Evolutionary conservation across 1,140 invertebrate genomes (phyloP), one percentile per base, ranked within the genome.

Genomic region (Sinella curviseta): DNA sequence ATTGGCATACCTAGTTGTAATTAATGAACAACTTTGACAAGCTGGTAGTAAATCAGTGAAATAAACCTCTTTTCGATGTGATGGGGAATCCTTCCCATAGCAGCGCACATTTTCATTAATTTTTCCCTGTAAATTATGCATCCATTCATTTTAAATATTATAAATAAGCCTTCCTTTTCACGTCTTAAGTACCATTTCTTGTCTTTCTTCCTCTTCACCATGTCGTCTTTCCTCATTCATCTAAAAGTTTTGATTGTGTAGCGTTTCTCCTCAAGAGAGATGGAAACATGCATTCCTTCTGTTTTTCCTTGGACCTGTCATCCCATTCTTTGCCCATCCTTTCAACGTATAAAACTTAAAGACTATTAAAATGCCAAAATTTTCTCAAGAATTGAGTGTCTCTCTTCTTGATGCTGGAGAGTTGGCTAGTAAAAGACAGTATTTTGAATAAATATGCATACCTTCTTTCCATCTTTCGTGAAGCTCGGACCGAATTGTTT

Each of bases 11-110:
- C n/a, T n/a, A n/a, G n/a, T 30, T 4, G 65, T 60, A 70, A 70
- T 70, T 70, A 70, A 70, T 70, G 65, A 70, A 33, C 26, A 33
- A 70, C 30, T 70, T 70, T 70, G 65, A 70, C 65, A 70, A 70
- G 65, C 28, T 70, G 4, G 65, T 70, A 70, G 31, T 70, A 70
- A 31, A 70, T 70, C 65, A 70, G 65, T 70, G 65, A 14, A 70
- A 30, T 31, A 70, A 70, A n/a, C 24, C 12, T 60, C 57, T 17
- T 60, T 60, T 60, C 8, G 24, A 14, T 60, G 8, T 60, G 24
- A 17, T 60, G 12, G 57, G 8, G 24, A 26, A 60, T 12, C 57
- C 24, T n/a, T 14, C 24, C 57, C 57, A 48, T 48, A n/a, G n/a
- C n/a, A n/a, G n/a, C n/a, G 39, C 17, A 48, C 17, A 48, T 48